Conservation (phyloP, 2,888 invertebrate genomes). For the Cryptops parisi region DNA sequence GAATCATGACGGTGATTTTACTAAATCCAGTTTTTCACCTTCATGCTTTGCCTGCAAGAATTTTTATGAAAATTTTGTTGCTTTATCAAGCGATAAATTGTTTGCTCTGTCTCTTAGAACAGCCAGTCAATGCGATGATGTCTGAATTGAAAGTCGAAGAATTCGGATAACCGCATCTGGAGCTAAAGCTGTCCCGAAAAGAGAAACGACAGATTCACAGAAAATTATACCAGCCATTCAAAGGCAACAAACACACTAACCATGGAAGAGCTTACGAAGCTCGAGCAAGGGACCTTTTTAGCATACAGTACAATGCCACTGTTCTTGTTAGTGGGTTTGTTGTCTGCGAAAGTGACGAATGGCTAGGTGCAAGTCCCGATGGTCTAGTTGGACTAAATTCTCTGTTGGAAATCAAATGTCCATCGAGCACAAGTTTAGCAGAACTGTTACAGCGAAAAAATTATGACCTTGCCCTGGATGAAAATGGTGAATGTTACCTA, state of each 20-base stretch:
- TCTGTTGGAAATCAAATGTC: slow-evolving; percentile 1
- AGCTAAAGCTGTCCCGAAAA: neutral
- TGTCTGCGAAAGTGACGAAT: neutral
- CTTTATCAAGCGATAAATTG: neutral
- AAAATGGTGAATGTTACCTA: neutral
- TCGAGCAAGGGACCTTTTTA: neutral
- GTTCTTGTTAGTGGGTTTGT: neutral
- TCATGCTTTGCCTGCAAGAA: neutral
- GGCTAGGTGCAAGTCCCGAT: slow-evolving; percentile 1
- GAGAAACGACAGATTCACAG: neutral
- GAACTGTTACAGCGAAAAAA: neutral
- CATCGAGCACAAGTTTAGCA: neutral
- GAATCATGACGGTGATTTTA: neutral
- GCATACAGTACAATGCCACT: neutral
- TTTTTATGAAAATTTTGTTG: neutral
- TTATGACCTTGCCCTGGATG: neutral
- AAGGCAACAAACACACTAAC: neutral
- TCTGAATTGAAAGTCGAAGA: neutral
- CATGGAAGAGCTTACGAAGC: neutral
- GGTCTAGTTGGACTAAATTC: neutral
- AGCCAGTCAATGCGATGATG: neutral
- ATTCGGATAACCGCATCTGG: neutral
- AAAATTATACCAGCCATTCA: neutral
- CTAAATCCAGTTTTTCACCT: neutral
- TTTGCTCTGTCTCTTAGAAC: neutral